phyloP scores from a whole-genome alignment of 2,797 vertebrate genomes.

The Knipowitschia caucasica region DNA sequence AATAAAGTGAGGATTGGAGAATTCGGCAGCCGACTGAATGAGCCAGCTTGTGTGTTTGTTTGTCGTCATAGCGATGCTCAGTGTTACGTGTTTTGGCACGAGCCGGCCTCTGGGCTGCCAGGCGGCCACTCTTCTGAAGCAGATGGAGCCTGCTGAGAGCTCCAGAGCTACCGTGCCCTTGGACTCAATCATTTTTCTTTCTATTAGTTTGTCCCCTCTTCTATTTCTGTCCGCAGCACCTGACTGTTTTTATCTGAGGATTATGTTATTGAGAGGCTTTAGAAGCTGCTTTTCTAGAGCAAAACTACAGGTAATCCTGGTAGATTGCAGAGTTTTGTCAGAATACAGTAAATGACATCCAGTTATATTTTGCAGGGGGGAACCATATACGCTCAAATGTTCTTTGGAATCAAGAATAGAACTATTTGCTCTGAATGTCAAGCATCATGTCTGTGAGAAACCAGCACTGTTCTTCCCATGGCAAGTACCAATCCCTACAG shows the following conservation, averaged over 20 bases:
- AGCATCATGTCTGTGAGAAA: no score
- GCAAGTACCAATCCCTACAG: no score
- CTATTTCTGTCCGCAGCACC: neutral
- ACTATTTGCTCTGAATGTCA: no score
- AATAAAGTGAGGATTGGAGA: conserved; percentile 38
- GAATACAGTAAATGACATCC: no score
- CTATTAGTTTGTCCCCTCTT: conserved; percentile 4
- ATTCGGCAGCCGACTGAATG: conserved; percentile 39
- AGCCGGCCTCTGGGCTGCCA: conserved; percentile 49
- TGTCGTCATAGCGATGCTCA: conserved; percentile 27
- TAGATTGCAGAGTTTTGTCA: no score
- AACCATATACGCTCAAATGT: no score
- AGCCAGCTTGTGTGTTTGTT: conserved; percentile 15
- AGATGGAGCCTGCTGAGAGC: conserved; percentile 70
- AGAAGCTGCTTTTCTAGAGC: no score
- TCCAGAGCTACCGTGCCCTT: conserved; percentile 62
- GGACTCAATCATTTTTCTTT: conserved; percentile 37
- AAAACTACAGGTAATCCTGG: no score
- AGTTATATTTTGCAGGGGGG: no score
- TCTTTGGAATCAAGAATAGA: no score
- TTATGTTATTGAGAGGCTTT: no score
- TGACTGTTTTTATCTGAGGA: neutral
- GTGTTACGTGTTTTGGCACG: conserved; percentile 46
- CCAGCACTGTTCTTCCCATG: no score
- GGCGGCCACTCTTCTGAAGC: conserved; percentile 58